Evolutionary conservation across 2,113 vertebrate genomes (phyloP).

Genomic region (Prietella phreatophila): DNA sequence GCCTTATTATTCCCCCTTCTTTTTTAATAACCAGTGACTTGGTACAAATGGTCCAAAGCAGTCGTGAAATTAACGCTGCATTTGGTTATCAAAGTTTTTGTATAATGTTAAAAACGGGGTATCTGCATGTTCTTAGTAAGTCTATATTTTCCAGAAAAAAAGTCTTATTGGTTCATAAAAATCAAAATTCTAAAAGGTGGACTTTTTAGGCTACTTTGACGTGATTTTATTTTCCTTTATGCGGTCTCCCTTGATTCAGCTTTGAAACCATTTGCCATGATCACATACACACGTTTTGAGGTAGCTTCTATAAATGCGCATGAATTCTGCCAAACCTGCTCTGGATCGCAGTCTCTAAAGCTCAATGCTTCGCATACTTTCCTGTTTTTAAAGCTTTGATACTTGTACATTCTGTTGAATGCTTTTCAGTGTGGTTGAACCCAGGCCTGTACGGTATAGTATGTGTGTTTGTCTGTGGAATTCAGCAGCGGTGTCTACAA

Average conservation of each 20-base stretch:
- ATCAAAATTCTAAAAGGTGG: not conserved
- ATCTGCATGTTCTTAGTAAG: not conserved
- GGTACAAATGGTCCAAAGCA: not conserved
- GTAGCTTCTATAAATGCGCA: not conserved
- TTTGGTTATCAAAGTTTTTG: too few species aligned
- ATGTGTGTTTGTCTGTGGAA: not conserved
- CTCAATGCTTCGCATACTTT: not conserved
- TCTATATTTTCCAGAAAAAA: not conserved
- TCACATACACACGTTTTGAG: not conserved
- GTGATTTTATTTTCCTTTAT: not conserved
- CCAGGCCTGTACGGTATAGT: conserved; percentile 45
- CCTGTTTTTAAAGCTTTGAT: not conserved
- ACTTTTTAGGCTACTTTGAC: not conserved
- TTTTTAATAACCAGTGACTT: not conserved
- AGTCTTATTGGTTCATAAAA: not conserved
- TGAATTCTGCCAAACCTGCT: not conserved
- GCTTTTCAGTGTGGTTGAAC: conserved; percentile 48
- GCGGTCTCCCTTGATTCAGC: not conserved
- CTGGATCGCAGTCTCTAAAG: not conserved
- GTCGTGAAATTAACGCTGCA: too few species aligned
- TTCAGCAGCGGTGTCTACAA: conserved; percentile 5
- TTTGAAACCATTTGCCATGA: not conserved
- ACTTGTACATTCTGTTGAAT: not conserved
- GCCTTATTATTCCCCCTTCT: not conserved
- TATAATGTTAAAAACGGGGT: not conserved